A percentile compares a stretch with the other conserved stretches of the same genome.
Conservation (phyloP, 1,140 invertebrate species). For the Tribolium castaneum region DNA sequence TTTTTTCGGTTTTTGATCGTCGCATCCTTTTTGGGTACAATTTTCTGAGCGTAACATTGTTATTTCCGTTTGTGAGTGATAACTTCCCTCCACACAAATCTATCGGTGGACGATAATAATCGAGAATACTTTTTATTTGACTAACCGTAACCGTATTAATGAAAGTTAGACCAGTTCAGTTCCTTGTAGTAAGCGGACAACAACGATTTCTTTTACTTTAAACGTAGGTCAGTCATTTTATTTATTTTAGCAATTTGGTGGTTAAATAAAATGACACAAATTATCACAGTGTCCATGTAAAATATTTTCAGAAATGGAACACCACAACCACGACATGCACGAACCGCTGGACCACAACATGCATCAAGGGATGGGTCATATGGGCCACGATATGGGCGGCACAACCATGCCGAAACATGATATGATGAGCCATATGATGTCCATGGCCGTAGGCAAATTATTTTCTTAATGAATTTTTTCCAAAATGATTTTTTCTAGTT, state of each 20-base stretch:
- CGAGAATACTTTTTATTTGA: slow-evolving; percentile 28
- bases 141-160: slow-evolving; percentile 18
- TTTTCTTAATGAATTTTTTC: slow-evolving; percentile 1
- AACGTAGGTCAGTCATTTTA: slow-evolving; percentile 23
- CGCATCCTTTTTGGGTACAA: no score
- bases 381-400: slow-evolving; percentile 42
- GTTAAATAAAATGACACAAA: no score
- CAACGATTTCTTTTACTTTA: slow-evolving; percentile 49
- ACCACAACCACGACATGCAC: slow-evolving; percentile 1
- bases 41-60: no score
- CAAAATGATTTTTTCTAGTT: slow-evolving; percentile 75
- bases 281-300: no score
- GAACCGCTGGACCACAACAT: slow-evolving; percentile 56
- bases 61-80: background rate
- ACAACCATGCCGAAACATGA: slow-evolving; percentile 32
- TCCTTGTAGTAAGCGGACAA: slow-evolving; percentile 34
- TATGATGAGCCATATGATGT: slow-evolving; percentile 57
- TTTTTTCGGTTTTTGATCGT: background rate
- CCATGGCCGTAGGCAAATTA: slow-evolving; percentile 53
- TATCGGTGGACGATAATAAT: slow-evolving; percentile 18
- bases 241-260: background rate
- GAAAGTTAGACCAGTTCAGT: slow-evolving; percentile 21
- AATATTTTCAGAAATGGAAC: slow-evolving; percentile 40
- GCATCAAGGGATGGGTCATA: slow-evolving; percentile 47
- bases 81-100: slow-evolving; percentile 11